These are phyloP conservation scores for Tethea ocularis DNA, from an alignment of 2,888 invertebrate species.

Conservation along the genomic window DNA sequence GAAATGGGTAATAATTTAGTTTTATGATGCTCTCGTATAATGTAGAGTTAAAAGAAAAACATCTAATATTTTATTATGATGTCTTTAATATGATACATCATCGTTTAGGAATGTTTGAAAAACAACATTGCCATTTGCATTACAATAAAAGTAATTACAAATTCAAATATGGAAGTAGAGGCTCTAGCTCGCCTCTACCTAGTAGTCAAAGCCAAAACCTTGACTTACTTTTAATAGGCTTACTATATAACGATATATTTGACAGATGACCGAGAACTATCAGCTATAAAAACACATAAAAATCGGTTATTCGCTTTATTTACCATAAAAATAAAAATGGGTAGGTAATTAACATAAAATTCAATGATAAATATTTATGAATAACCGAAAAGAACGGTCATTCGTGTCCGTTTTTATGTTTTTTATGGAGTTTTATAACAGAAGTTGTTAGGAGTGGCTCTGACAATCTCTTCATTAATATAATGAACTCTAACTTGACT, in stretches of 20 bases:
- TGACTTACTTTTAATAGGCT: neutral
- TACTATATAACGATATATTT: neutral
- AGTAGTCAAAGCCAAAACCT: conserved; percentile 1
- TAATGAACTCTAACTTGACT: neutral
- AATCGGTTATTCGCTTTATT: neutral
- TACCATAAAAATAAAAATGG: neutral
- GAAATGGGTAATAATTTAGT: neutral
- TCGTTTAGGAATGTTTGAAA: neutral
- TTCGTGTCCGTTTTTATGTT: neutral
- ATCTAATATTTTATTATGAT: neutral
- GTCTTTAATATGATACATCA: neutral
- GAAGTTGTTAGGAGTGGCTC: neutral
- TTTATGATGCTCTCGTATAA: neutral
- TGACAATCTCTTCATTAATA: neutral
- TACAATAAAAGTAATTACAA: neutral
- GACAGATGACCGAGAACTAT: neutral
- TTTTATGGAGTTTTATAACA: neutral
- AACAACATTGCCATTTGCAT: neutral
- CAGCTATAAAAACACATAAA: neutral
- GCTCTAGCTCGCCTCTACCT: neutral
- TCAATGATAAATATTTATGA: neutral
- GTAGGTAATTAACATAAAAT: neutral
- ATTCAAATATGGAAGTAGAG: neutral
- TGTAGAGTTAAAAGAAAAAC: neutral
- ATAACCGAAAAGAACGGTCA: neutral